Percentiles rank a stretch among this genome's conserved stretches.
These are phyloP conservation scores for Tricholauxania praeusta DNA, from an alignment of 2,888 invertebrate species.

Conservation along the genomic window DNA sequence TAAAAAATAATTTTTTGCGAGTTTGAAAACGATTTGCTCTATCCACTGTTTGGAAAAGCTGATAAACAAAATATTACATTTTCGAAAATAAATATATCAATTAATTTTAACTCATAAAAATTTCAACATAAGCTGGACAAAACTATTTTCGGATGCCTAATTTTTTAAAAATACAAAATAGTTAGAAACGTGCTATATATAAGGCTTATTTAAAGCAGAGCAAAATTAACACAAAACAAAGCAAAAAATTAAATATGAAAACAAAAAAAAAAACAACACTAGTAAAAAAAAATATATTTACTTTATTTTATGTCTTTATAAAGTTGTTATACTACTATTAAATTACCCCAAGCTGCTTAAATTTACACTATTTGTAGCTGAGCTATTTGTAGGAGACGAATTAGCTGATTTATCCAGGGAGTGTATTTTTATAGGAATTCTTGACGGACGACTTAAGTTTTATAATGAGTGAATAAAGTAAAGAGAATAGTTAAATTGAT, in stretches of 20 bases:
- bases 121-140: no score
- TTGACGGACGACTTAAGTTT: conserved; percentile 61
- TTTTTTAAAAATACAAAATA: no score
- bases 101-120: no score
- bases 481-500: conserved; percentile 33
- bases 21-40: no score
- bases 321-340: not conserved
- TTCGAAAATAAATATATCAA: no score
- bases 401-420: conserved; percentile 64
- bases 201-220: not conserved
- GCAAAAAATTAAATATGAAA: not conserved
- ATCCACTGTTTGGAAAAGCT: no score
- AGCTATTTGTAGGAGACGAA: conserved; percentile 64
- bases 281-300: conserved; percentile 24
- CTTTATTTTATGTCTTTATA: conserved; percentile 20
- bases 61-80: no score
- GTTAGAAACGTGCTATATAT: no score
- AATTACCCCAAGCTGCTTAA: conserved; percentile 66
- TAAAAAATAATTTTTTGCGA: no score
- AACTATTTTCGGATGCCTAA: no score
- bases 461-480: conserved; percentile 39
- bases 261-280: conserved; percentile 1
- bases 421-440: conserved; percentile 67
- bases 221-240: not conserved
- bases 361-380: conserved; percentile 60